Conservation (phyloP, 2,888 invertebrate genomes). For the Sminthurinus aureus region DNA sequence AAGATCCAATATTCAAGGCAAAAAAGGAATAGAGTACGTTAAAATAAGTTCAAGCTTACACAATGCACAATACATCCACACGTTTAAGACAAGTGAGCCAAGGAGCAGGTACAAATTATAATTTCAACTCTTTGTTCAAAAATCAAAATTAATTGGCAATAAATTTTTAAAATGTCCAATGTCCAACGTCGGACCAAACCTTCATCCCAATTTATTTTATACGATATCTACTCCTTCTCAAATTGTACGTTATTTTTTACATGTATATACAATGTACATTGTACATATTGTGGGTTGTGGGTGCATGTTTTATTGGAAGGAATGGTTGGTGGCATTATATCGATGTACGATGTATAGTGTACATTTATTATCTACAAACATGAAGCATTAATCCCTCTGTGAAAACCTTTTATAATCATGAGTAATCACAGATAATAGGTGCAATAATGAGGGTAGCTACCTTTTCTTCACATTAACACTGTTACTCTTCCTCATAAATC, state of each 20-base stretch:
- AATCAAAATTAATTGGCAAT: slow-evolving; percentile 53
- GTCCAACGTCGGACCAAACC: slow-evolving; percentile 48
- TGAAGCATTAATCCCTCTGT: no score
- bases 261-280: no score
- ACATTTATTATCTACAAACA: no score
- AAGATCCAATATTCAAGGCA: no score
- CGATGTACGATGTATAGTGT: no score
- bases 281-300: no score
- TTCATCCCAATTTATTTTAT: slow-evolving; percentile 46
- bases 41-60: no score
- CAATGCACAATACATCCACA: no score
- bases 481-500: no score
- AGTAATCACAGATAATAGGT: background rate
- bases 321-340: background rate
- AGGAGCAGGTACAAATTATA: slow-evolving; percentile 14
- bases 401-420: background rate
- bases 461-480: background rate
- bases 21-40: no score
- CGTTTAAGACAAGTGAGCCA: no score
- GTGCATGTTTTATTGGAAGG: background rate
- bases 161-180: slow-evolving; percentile 47
- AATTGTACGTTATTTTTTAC: slow-evolving; percentile 23
- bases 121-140: slow-evolving; percentile 41
- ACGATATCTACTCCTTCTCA: slow-evolving; percentile 48
- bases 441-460: slow-evolving; percentile 1